These are phyloP conservation scores for Ypsolopha scabrella DNA, from an alignment of 2,888 invertebrate species.

Conservation along the genomic window DNA sequence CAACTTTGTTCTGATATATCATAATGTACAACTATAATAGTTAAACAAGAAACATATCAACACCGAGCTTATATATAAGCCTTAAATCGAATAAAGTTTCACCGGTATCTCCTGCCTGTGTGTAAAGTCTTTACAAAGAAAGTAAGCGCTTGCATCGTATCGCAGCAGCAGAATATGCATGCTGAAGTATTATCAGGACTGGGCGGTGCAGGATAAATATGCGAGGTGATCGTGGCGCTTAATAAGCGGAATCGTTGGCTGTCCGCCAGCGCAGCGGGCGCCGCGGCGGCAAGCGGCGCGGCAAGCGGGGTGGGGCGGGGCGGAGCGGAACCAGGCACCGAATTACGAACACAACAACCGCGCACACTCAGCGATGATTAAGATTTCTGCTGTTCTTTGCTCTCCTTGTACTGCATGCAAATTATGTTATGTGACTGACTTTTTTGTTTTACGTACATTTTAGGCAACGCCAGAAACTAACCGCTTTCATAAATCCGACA, in stretches of 20 bases:
- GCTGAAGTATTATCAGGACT: neutral
- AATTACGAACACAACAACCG: conserved; percentile 27
- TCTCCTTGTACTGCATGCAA: conserved; percentile 8
- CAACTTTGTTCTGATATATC: too few species aligned
- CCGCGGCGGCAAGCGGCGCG: neutral
- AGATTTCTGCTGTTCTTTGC: conserved; percentile 28
- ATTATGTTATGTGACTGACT: neutral
- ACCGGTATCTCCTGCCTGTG: too few species aligned
- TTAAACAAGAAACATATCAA: too few species aligned
- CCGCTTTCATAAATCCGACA: neutral
- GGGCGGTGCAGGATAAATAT: conserved; percentile 12
- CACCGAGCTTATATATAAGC: too few species aligned
- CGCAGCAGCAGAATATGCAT: neutral
- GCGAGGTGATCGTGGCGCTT: conserved; percentile 31
- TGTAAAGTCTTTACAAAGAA: too few species aligned
- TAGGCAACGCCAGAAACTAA: neutral
- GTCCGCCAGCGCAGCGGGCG: conserved; percentile 18
- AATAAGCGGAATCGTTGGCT: conserved; percentile 31
- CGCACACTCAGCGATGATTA: conserved; percentile 34
- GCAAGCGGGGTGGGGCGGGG: neutral
- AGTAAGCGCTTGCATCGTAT: too few species aligned
- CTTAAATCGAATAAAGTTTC: too few species aligned
- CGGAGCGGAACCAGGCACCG: conserved; percentile 14
- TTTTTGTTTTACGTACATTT: neutral
- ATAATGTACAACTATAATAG: too few species aligned